phyloP scores from a whole-genome alignment of 2,113 vertebrate genomes.

The Lynx canadensis region DNA sequence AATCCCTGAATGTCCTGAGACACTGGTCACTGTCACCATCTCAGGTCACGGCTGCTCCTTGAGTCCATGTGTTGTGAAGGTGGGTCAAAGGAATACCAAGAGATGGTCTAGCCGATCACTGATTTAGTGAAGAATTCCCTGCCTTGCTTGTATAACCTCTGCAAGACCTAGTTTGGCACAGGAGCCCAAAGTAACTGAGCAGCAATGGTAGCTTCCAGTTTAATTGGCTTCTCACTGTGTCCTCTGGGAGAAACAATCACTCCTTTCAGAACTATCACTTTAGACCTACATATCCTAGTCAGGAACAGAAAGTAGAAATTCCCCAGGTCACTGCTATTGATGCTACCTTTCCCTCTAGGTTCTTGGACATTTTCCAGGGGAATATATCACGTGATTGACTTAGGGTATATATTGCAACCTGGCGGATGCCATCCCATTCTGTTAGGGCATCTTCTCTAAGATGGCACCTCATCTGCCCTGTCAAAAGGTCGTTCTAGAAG shows the following conservation, averaged over 20 bases:
- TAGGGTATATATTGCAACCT: not conserved
- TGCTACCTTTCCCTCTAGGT: not conserved
- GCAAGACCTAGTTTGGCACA: not conserved
- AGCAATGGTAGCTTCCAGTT: not conserved
- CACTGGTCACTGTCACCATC: not conserved
- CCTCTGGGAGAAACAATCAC: not conserved
- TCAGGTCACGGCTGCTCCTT: not conserved
- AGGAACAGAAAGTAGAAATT: not conserved
- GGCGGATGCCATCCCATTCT: not conserved
- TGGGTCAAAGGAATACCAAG: not conserved
- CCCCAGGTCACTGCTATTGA: not conserved
- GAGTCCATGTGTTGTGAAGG: not conserved
- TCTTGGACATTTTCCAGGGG: not conserved
- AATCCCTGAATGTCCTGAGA: not conserved
- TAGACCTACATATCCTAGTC: not conserved
- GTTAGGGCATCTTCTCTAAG: not conserved
- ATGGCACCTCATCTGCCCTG: not conserved
- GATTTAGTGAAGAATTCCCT: not conserved
- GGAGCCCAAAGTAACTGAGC: not conserved
- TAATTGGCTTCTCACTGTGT: not conserved
- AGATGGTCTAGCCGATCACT: not conserved
- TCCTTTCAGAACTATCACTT: not conserved
- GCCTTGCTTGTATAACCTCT: not conserved
- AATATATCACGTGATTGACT: not conserved
- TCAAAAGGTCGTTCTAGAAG: slow-evolving; percentile 4